Percentiles rank a stretch among this genome's conserved stretches.
phyloP scores from a whole-genome alignment of 1,140 invertebrate genomes.

The Lerema accius region DNA sequence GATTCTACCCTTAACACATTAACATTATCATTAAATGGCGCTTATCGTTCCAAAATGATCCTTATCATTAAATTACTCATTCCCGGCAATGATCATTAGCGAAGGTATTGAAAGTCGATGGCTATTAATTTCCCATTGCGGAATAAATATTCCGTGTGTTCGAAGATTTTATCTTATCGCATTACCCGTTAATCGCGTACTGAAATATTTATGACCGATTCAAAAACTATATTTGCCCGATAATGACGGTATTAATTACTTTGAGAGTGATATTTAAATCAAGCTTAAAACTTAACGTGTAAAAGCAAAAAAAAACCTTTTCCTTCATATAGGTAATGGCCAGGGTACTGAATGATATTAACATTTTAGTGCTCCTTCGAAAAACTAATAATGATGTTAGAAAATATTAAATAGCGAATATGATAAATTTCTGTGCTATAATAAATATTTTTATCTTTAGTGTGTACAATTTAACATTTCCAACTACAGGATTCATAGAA shows the following conservation, averaged over 20 bases:
- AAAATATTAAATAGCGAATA: too few species aligned
- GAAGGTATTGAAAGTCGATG: constrained; percentile 52
- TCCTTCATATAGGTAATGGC: too few species aligned
- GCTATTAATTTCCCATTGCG: constrained; percentile 67
- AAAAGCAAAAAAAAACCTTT: too few species aligned
- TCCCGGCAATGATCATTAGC: constrained; percentile 59
- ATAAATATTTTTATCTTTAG: too few species aligned
- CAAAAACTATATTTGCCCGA: constrained; percentile 24
- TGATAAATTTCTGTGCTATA: too few species aligned
- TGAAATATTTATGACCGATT: constrained; percentile 31
- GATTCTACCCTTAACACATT: constrained; percentile 54
- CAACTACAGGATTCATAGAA: too few species aligned
- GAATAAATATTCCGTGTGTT: constrained; percentile 25
- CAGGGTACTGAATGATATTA: too few species aligned
- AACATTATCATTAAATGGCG: constrained; percentile 52
- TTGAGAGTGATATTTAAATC: too few species aligned
- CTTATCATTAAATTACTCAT: constrained; percentile 34
- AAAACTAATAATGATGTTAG: too few species aligned
- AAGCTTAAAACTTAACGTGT: too few species aligned
- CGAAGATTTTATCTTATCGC: constrained; percentile 33
- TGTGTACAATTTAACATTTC: too few species aligned
- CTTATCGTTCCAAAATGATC: constrained; percentile 47
- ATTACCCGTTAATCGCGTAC: constrained; percentile 26
- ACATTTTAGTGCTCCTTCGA: too few species aligned
- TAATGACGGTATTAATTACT: constrained; percentile 15